Percentiles rank a stretch among this genome's conserved stretches.
Evolutionary conservation across 1,140 invertebrate species (phyloP).

Genomic region (Rhagoletis pomonella): DNA sequence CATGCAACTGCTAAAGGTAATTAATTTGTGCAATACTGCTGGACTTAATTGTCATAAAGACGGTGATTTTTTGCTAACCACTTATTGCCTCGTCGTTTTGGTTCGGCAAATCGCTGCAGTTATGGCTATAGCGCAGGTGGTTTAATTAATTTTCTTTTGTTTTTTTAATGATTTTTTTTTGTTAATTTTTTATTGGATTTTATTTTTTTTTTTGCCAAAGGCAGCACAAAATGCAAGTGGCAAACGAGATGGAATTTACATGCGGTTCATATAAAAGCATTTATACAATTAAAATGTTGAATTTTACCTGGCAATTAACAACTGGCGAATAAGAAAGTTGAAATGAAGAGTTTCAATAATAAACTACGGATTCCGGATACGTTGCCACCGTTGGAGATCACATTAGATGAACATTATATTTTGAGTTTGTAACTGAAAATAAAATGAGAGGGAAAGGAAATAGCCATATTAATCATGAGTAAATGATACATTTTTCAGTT

Average conservation of each 20-base stretch:
- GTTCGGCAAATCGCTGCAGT: background rate
- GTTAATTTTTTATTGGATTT: background rate
- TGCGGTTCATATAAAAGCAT: background rate
- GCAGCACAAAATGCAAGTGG: background rate
- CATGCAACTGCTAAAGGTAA: background rate
- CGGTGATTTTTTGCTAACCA: background rate
- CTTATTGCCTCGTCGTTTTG: background rate
- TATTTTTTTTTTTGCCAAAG: background rate
- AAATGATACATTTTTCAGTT: no score
- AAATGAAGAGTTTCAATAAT: background rate
- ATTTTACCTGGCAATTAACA: background rate
- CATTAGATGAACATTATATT: no score
- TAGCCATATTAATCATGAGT: no score
- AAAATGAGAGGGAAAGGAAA: no score
- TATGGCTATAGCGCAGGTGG: background rate
- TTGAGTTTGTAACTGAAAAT: no score
- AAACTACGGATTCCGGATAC: no score
- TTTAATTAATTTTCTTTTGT: background rate
- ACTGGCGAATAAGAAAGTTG: background rate
- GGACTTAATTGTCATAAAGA: background rate
- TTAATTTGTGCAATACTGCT: slow-evolving; percentile 34
- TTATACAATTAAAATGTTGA: slow-evolving; percentile 1
- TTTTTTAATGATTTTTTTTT: background rate
- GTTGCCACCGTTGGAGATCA: no score
- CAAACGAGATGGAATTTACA: slow-evolving; percentile 18